phyloP scores from a whole-genome alignment of 1,140 invertebrate genomes.

The Lepidurus couesii region DNA sequence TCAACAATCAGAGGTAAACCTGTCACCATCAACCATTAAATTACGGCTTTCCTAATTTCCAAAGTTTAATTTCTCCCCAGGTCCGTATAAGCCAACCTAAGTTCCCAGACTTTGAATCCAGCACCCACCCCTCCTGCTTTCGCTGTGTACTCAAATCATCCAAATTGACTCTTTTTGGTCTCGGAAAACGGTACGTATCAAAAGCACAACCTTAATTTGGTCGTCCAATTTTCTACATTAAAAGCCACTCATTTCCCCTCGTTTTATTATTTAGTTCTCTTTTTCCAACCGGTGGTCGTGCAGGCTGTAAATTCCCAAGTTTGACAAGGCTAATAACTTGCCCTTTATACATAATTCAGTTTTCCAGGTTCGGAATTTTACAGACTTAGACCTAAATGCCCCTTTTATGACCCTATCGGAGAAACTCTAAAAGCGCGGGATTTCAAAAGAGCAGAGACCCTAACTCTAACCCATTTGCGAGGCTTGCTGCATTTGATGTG shows the following conservation, averaged over 20 bases:
- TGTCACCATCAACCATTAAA: neutral
- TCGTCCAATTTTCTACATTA: neutral
- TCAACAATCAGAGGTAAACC: conserved; percentile 8
- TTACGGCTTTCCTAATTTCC: neutral
- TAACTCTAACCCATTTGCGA: neutral
- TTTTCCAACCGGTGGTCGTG: neutral
- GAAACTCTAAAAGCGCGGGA: neutral
- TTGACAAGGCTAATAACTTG: neutral
- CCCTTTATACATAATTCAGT: neutral
- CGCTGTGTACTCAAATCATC: neutral
- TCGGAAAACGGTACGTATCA: neutral
- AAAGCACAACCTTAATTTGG: neutral
- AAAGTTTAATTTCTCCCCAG: neutral
- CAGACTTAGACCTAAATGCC: neutral
- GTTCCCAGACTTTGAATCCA: neutral
- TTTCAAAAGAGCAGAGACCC: neutral
- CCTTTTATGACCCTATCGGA: neutral
- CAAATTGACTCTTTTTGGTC: neutral
- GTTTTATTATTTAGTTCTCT: neutral
- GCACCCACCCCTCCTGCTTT: neutral
- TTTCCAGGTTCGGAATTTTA: neutral
- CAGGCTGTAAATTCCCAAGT: neutral
- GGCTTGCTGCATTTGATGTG: neutral
- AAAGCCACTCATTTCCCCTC: neutral
- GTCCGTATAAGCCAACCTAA: neutral